A percentile compares a stretch with the other conserved stretches of the same genome.
Conservation (phyloP, 2,113 vertebrate species). For the Gymnarchus niloticus region DNA sequence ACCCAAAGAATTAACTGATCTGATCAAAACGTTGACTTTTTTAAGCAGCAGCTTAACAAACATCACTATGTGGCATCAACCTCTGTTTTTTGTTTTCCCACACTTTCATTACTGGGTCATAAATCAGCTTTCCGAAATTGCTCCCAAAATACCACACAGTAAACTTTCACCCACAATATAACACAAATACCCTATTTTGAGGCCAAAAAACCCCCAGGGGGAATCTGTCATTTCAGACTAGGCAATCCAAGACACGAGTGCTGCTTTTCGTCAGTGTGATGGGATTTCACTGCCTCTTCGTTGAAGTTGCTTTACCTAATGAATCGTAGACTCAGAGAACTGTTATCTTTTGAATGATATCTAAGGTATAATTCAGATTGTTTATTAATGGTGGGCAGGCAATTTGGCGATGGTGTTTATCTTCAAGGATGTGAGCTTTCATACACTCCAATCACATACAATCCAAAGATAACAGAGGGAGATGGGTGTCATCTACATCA, state of each 20-base stretch:
- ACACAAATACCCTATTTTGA: slow-evolving; percentile 15
- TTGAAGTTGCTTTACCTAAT: not conserved
- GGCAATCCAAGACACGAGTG: not conserved
- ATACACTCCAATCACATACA: not conserved
- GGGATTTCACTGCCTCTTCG: not conserved
- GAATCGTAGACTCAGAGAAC: not conserved
- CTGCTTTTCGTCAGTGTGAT: not conserved
- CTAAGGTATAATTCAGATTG: not conserved
- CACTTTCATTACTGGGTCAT: not conserved
- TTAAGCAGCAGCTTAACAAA: not conserved
- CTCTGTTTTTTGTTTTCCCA: not conserved
- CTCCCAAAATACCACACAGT: slow-evolving; percentile 15
- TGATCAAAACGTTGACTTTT: not conserved
- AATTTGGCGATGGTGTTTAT: not conserved
- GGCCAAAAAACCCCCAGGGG: not conserved
- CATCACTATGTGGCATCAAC: not conserved
- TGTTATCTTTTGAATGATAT: not conserved
- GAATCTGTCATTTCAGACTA: not conserved
- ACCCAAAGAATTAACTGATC: not conserved
- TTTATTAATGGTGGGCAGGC: not conserved
- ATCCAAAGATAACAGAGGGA: not conserved
- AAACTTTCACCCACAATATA: slow-evolving; percentile 14
- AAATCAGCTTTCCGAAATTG: slow-evolving; percentile 13
- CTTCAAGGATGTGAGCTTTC: not conserved
- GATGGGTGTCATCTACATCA: not conserved